Evolutionary conservation across 2,113 vertebrate species (phyloP).

Genomic region (Galbula dea): DNA sequence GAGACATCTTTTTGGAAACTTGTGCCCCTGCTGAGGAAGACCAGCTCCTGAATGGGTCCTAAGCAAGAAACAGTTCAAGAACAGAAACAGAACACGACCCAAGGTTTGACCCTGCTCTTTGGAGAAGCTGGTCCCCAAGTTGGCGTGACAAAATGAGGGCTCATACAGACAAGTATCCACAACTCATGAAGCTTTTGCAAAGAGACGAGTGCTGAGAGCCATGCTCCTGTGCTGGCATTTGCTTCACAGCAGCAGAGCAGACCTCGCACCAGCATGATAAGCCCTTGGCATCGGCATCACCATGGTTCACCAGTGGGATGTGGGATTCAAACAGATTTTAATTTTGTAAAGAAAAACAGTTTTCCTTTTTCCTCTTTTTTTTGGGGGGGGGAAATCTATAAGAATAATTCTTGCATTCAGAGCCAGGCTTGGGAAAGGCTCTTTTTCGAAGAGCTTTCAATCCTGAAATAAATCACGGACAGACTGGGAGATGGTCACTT

Average conservation of each 20-base stretch:
- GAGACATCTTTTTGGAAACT: neutral
- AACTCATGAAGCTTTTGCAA: neutral
- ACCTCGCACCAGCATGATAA: accelerated
- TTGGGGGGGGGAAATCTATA: neutral
- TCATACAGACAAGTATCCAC: neutral
- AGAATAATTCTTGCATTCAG: neutral
- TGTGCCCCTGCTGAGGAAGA: accelerated
- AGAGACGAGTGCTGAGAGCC: accelerated
- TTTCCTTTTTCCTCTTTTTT: neutral
- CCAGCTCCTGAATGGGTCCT: neutral
- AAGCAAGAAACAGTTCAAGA: neutral
- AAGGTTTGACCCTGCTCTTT: neutral
- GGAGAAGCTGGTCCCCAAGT: neutral
- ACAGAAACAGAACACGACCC: neutral
- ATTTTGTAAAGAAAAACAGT: neutral
- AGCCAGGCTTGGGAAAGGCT: neutral
- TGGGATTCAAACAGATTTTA: accelerated
- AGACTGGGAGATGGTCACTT: neutral
- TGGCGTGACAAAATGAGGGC: neutral
- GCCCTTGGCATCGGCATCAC: accelerated
- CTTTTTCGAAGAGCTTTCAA: neutral
- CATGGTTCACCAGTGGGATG: neutral
- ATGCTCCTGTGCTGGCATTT: neutral
- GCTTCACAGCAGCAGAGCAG: accelerated
- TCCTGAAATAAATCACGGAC: neutral